Evolutionary conservation across 2,888 invertebrate species (phyloP).

Genomic region (Heliconius ethilla): DNA sequence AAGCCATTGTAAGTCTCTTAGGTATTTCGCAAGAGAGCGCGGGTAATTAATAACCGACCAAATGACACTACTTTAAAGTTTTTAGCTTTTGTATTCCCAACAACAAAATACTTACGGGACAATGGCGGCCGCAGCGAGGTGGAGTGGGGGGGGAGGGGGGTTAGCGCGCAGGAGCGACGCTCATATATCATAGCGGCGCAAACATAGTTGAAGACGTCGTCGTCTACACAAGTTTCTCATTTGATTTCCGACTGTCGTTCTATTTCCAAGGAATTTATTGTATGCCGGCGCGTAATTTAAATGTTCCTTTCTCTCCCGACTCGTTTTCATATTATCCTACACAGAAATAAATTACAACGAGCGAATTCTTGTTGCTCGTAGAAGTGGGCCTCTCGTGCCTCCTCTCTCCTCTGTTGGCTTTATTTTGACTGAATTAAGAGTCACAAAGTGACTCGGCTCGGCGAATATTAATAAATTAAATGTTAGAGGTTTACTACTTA

Average conservation of each 20-base stretch:
- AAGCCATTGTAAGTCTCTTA: background rate
- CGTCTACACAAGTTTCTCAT: slow-evolving; percentile 37
- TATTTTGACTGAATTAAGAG: slow-evolving; percentile 39
- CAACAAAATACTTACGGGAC: slow-evolving; percentile 23
- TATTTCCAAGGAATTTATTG: slow-evolving; percentile 45
- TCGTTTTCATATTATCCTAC: slow-evolving; percentile 45
- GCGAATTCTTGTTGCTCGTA: slow-evolving; percentile 28
- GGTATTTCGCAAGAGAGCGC: slow-evolving; percentile 5
- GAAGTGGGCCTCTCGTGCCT: slow-evolving; percentile 23
- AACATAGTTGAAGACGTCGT: slow-evolving; percentile 30
- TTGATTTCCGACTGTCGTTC: slow-evolving; percentile 43
- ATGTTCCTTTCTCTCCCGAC: slow-evolving; percentile 44
- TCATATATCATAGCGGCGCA: slow-evolving; percentile 32
- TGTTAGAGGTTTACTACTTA: slow-evolving; percentile 20
- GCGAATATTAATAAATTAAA: slow-evolving; percentile 35
- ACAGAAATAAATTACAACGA: slow-evolving; percentile 44
- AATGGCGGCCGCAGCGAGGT: slow-evolving; percentile 2
- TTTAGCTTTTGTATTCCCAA: slow-evolving; percentile 22
- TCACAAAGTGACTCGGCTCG: no score
- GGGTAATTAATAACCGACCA: slow-evolving; percentile 26
- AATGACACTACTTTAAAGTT: slow-evolving; percentile 27
- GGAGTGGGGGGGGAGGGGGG: no score
- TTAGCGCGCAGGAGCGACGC: slow-evolving; percentile 11
- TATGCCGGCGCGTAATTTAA: slow-evolving; percentile 42
- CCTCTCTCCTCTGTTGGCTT: slow-evolving; percentile 19